A percentile compares a stretch with the other conserved stretches of the same genome.
These are phyloP conservation scores for Phalloptychus januarius DNA, from an alignment of 2,797 vertebrate genomes.

Conservation along the genomic window DNA sequence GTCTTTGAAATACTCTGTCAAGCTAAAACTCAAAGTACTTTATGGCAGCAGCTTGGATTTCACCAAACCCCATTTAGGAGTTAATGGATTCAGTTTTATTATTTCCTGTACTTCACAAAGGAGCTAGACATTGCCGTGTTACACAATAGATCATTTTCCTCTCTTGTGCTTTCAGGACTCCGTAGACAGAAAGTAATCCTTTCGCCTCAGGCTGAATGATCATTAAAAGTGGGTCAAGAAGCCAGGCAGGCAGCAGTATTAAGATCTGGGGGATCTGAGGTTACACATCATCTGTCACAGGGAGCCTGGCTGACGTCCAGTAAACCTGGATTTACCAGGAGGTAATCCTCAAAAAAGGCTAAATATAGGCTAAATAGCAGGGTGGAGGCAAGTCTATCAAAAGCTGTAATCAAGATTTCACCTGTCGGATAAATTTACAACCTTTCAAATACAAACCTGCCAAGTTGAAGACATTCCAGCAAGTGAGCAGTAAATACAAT, in stretches of 20 bases:
- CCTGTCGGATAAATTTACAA: conserved; percentile 1
- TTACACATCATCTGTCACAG: conserved; percentile 66
- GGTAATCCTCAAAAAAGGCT: conserved; percentile 12
- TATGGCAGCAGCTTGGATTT: conserved; percentile 3
- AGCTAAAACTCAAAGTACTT: neutral
- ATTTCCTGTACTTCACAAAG: conserved; percentile 32
- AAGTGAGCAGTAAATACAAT: conserved; percentile 12
- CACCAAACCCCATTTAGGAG: neutral
- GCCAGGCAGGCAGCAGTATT: conserved; percentile 52
- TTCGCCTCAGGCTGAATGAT: conserved; percentile 62
- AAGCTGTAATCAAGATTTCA: neutral
- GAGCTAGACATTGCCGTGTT: conserved; percentile 23
- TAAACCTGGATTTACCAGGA: conserved; percentile 27
- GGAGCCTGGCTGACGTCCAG: conserved; percentile 23
- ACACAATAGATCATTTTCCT: conserved; percentile 41
- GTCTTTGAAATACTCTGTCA: neutral
- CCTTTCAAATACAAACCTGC: conserved; percentile 27
- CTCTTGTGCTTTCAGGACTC: conserved; percentile 42
- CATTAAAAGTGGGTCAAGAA: conserved; percentile 75
- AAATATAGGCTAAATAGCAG: conserved; percentile 1
- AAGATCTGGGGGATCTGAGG: conserved; percentile 65
- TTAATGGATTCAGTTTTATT: conserved; percentile 32
- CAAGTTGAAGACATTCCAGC: conserved; percentile 6
- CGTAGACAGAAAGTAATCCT: conserved; percentile 64
- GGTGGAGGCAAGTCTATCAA: too few species aligned